Conservation (phyloP, 2,113 vertebrate species). For the Vulpes ferrilata region DNA sequence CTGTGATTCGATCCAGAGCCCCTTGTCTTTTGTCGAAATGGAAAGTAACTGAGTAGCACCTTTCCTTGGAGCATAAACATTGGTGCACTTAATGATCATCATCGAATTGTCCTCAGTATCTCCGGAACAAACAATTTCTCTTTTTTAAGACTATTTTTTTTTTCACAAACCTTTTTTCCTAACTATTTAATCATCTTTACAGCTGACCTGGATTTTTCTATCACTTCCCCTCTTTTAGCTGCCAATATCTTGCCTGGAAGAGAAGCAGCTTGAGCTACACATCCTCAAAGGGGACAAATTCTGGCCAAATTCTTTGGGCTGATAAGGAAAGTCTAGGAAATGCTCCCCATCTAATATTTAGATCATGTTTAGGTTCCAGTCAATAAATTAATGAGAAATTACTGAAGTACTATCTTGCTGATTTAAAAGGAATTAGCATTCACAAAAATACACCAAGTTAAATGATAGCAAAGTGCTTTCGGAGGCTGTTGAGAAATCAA, state of each 20-base stretch:
- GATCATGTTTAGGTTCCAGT: background rate
- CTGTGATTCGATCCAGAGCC: background rate
- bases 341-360: background rate
- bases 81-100: background rate
- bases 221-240: background rate
- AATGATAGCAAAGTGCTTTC: background rate
- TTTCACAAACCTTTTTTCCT: constrained; percentile 1
- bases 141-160: background rate
- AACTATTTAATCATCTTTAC: constrained; percentile 31
- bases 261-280: background rate
- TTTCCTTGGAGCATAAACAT: background rate
- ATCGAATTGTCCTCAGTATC: background rate
- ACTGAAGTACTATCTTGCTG: background rate
- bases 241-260: background rate
- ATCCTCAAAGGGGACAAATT: background rate
- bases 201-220: constrained; percentile 49
- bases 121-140: background rate
- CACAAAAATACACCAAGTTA: background rate
- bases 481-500: constrained; percentile 24
- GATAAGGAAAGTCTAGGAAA: background rate
- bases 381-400: background rate
- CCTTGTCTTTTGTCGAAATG: background rate
- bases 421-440: background rate
- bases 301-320: background rate
- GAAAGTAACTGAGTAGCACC: background rate